Conservation (phyloP, 2,797 vertebrate genomes). For the Aeoliscus strigatus region DNA sequence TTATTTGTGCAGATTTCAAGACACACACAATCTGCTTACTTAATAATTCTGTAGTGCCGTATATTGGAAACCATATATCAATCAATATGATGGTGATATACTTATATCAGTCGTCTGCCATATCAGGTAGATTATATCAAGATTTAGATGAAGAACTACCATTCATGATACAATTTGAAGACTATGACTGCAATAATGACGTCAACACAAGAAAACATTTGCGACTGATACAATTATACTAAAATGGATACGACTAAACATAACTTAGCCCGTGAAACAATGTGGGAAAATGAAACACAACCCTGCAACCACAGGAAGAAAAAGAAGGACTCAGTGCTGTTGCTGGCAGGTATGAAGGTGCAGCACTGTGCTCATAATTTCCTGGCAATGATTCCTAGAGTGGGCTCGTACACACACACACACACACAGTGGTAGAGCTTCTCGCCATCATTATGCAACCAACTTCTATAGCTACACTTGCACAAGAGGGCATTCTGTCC, state of each 20-base stretch:
- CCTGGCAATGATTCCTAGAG: conserved; percentile 62
- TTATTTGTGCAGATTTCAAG: no score
- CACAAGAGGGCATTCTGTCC: conserved; percentile 50
- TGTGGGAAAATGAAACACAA: conserved; percentile 26
- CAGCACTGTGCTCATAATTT: conserved; percentile 60
- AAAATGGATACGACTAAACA: conserved; percentile 29
- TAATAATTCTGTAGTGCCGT: no score
- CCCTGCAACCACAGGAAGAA: conserved; percentile 31
- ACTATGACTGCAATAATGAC: no score
- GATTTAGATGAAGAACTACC: no score
- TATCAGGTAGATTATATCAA: no score
- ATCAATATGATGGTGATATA: no score
- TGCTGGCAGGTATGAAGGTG: conserved; percentile 61
- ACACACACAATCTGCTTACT: no score
- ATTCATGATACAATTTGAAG: no score
- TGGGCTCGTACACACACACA: conserved; percentile 28
- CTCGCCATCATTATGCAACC: conserved; percentile 70
- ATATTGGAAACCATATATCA: no score
- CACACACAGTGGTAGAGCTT: conserved; percentile 34
- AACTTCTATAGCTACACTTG: conserved; percentile 55
- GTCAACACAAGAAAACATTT: neutral
- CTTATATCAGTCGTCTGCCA: no score
- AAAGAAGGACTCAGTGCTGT: conserved; percentile 33
- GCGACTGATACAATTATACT: conserved; percentile 7
- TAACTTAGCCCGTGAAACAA: conserved; percentile 23